Evolutionary conservation across 2,113 vertebrate species (phyloP), one percentile per base, ranked within the genome.

Genomic region (Cariama cristata): DNA sequence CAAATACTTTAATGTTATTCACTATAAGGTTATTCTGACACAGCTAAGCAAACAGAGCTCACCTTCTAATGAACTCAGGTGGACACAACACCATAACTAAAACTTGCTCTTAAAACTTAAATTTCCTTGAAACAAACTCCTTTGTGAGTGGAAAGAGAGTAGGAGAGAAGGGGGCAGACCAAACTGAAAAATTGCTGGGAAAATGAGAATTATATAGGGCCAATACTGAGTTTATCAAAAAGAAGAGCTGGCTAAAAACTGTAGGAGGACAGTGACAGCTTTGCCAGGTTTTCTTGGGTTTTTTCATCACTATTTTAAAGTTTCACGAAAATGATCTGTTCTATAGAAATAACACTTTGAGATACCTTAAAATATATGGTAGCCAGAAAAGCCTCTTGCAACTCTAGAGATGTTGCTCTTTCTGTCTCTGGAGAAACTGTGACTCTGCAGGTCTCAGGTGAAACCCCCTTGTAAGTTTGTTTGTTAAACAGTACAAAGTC

Each of bases 241-340:
- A 72, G 82, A 96, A 96, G 91, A 91, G 80, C 73, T 96, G 93
- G 83, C 86, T 97, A 87, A 93, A 92, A 96, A 87, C 79, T 93
- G 95, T 96, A 69, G 95, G 93, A 93, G 91, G 91, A 96, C 26
- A 62, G 71, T 95, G 94, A 93, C 79, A 94, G 91, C 93, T 93
- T 87, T 94, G 84, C 71, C 89, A 88, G 44, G 75, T 93, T 97
- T 85, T 96, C 81, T 90, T 84, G 44, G 6, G 0, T 35, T 85
- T 82, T 97, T 93, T 79, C 5, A 71, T 93, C 18, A 44, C 68
- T 80, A 44, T 68, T 92, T 90, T 89, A 88, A 91, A 80, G 49
- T 75, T 92, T 84, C 76, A 86, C 60, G 50, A 50, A 96, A 96
- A 91, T 68, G 4, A 52, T 86, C 53, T 68, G 42, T 91, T 97